A percentile compares a stretch with the other conserved stretches of the same genome.
Conservation (phyloP, 1,140 invertebrate genomes). For the Palaemon carinicauda region DNA sequence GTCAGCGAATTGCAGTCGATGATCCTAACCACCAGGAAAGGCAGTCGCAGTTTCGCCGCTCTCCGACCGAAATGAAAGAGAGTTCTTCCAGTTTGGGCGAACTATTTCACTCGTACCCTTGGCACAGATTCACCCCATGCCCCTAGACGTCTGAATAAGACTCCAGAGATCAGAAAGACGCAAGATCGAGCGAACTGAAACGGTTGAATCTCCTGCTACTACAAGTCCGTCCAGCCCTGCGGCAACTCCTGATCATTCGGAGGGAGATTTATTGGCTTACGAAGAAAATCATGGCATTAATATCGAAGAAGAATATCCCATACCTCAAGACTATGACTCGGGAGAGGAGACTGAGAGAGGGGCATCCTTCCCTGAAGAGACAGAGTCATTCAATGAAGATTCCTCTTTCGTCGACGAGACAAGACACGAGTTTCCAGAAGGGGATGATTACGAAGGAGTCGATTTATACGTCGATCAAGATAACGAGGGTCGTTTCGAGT, state of each 20-base stretch:
- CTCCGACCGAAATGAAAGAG: conserved; percentile 49
- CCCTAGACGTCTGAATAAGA: conserved; percentile 56
- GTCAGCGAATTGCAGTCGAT: conserved; percentile 57
- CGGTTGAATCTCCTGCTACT: conserved; percentile 24
- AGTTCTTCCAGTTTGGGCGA: conserved; percentile 58
- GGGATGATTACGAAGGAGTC: conserved; percentile 35
- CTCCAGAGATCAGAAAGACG: conserved; percentile 52
- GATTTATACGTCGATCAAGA: conserved; percentile 49
- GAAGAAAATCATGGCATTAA: conserved; percentile 46
- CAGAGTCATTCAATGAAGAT: conserved; percentile 39
- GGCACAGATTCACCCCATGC: conserved; percentile 57
- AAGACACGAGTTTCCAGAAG: conserved; percentile 33
- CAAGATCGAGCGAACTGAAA: conserved; percentile 41
- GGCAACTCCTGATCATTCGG: conserved; percentile 53
- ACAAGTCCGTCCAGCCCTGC: conserved; percentile 21
- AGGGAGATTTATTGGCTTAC: conserved; percentile 53
- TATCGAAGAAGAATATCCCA: conserved; percentile 21
- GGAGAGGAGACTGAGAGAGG: conserved; percentile 35
- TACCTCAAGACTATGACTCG: conserved; percentile 37
- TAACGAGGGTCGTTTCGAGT: conserved; percentile 56
- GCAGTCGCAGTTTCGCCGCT: conserved; percentile 53
- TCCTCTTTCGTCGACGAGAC: conserved; percentile 44
- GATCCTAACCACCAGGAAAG: conserved; percentile 47
- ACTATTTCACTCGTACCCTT: conserved; percentile 59
- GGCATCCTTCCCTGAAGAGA: conserved; percentile 28